phyloP scores from a whole-genome alignment of 2,113 vertebrate genomes.

The Pomatorhinus ruficollis region DNA sequence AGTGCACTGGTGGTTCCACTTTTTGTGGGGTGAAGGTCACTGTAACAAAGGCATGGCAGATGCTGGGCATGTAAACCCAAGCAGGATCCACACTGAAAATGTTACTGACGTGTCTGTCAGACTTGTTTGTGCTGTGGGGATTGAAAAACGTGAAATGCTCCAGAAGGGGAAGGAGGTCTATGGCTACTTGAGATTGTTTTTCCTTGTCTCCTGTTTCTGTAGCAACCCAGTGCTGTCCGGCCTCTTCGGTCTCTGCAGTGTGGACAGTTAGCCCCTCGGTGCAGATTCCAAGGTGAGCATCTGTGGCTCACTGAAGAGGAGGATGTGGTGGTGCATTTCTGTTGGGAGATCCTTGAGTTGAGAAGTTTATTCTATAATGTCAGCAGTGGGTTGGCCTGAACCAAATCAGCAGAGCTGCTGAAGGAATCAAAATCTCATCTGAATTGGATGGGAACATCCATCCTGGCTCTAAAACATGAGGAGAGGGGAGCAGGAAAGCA shows the following conservation, averaged over 20 bases:
- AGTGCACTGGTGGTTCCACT: conserved; percentile 78
- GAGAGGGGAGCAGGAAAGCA: background rate
- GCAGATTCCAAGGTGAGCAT: conserved; percentile 38
- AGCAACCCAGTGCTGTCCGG: conserved; percentile 69
- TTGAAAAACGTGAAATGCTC: background rate
- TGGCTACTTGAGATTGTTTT: background rate
- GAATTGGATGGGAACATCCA: background rate
- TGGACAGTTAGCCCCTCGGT: background rate
- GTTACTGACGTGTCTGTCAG: background rate
- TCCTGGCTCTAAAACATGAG: background rate
- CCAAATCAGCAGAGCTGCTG: background rate
- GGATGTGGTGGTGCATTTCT: background rate
- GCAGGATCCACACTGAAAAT: conserved; percentile 79
- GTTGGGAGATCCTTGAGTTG: background rate
- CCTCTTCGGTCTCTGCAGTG: conserved; percentile 72
- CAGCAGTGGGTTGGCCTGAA: background rate
- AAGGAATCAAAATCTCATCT: background rate
- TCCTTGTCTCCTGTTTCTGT: background rate
- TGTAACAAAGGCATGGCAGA: conserved; percentile 75
- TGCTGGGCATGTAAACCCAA: conserved; percentile 75
- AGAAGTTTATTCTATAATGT: background rate
- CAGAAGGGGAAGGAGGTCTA: accelerated
- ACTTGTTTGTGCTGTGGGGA: background rate
- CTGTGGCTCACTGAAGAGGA: background rate
- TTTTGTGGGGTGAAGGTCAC: conserved; percentile 81